Percentiles rank a stretch among this genome's conserved stretches.
These are phyloP conservation scores for Catharus bicknelli DNA, from an alignment of 2,113 vertebrate species.

Conservation along the genomic window DNA sequence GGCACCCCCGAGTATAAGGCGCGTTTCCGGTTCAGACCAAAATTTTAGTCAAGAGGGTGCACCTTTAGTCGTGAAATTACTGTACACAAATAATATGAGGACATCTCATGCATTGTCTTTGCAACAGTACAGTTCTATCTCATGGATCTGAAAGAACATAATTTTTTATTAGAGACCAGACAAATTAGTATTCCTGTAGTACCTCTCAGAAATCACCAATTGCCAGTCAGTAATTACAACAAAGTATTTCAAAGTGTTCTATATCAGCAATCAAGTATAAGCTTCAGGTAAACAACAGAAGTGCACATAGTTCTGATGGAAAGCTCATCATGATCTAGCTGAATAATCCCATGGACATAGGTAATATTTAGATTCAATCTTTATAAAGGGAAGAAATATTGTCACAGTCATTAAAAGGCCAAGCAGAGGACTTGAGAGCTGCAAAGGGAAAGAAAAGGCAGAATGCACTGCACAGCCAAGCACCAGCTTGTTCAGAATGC, in stretches of 20 bases:
- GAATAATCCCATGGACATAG: not conserved
- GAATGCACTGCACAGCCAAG: not conserved
- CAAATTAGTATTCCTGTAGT: not conserved
- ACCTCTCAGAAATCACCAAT: not conserved
- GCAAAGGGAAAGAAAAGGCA: not conserved
- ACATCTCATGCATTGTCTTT: not conserved
- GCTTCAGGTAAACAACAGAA: not conserved
- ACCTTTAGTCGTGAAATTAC: too few species aligned
- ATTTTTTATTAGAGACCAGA: not conserved
- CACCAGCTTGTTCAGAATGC: fast-evolving
- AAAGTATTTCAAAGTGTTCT: not conserved
- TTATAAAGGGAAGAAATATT: not conserved
- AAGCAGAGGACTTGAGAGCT: not conserved
- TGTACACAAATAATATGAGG: not conserved
- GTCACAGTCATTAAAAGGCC: not conserved
- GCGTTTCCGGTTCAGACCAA: too few species aligned
- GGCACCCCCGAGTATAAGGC: too few species aligned
- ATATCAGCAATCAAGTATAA: not conserved
- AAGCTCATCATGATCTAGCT: not conserved
- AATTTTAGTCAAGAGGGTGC: too few species aligned
- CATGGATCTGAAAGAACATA: not conserved
- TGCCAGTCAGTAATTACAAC: not conserved
- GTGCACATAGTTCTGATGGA: not conserved
- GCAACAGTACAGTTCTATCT: not conserved
- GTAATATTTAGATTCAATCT: not conserved